phyloP scores from a whole-genome alignment of 1,140 invertebrate genomes.

The Cydia splendana region DNA sequence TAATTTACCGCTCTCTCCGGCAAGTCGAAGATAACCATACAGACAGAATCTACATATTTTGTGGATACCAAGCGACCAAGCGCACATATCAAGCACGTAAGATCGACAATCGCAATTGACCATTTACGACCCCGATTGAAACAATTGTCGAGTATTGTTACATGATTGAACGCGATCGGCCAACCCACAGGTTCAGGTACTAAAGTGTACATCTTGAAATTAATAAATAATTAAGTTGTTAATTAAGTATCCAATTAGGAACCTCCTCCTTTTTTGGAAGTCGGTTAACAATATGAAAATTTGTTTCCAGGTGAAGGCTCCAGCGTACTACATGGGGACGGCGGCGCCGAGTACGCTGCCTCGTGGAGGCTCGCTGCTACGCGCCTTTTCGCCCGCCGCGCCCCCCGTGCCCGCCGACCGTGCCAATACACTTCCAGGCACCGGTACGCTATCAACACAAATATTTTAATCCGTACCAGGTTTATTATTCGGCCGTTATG shows the following conservation, averaged over 20 bases:
- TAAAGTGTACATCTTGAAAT: too few relatives aligned
- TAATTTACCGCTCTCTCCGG: not conserved
- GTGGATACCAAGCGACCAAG: too few relatives aligned
- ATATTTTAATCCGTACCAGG: not conserved
- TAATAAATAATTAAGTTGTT: too few relatives aligned
- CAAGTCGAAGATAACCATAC: not conserved
- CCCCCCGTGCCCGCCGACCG: constrained; percentile 80
- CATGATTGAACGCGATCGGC: too few relatives aligned
- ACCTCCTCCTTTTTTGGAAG: not conserved
- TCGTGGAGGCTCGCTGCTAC: constrained; percentile 82
- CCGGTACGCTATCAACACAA: constrained; percentile 59
- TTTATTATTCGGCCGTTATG: not conserved
- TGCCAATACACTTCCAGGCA: constrained; percentile 74
- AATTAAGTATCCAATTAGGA: not conserved
- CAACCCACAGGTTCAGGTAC: too few relatives aligned
- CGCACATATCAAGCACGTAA: too few relatives aligned
- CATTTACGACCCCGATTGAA: too few relatives aligned
- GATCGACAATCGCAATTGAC: too few relatives aligned
- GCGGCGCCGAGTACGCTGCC: constrained; percentile 82
- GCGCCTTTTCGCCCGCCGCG: constrained; percentile 85
- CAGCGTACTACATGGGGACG: constrained; percentile 83
- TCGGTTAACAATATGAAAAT: constrained; percentile 8
- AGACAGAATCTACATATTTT: too few relatives aligned
- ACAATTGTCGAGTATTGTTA: too few relatives aligned
- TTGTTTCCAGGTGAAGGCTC: constrained; percentile 67